These are phyloP conservation scores for Stegodyphus dumicola DNA, from an alignment of 1,140 invertebrate species.

Conservation along the genomic window DNA sequence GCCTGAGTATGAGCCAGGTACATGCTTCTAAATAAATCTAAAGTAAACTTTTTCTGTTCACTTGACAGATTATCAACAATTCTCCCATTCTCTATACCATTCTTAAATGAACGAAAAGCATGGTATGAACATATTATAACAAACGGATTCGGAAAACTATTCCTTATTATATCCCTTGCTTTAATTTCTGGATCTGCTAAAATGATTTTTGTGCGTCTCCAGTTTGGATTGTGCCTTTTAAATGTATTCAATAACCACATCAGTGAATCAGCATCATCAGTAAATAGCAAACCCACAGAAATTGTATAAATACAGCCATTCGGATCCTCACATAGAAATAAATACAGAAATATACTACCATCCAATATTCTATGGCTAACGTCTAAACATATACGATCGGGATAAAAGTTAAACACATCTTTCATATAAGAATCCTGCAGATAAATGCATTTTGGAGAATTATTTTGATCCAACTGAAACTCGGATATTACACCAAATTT, in stretches of 20 bases:
- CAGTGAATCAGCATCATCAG: conserved; percentile 12
- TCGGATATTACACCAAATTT: conserved; percentile 24
- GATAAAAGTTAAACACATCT: conserved; percentile 47
- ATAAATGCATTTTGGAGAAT: conserved; percentile 14
- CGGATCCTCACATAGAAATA: conserved; percentile 33
- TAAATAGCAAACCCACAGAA: not conserved
- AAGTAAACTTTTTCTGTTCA: conserved; percentile 12
- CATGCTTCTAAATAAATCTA: conserved; percentile 41
- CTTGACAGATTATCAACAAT: not conserved
- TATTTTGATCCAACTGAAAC: not conserved
- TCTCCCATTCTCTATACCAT: conserved; percentile 8
- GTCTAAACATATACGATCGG: conserved; percentile 34
- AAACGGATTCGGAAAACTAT: conserved; percentile 4
- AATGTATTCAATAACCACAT: conserved; percentile 31
- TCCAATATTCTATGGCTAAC: conserved; percentile 8
- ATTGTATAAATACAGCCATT: conserved; percentile 28
- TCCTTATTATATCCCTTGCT: conserved; percentile 9
- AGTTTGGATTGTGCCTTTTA: conserved; percentile 42
- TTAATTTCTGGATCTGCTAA: conserved; percentile 27
- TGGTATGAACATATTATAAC: conserved; percentile 29
- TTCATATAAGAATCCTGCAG: conserved; percentile 48
- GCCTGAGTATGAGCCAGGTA: not conserved
- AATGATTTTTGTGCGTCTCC: conserved; percentile 27
- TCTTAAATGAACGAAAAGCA: conserved; percentile 39
- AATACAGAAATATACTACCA: conserved; percentile 20